Evolutionary conservation across 2,797 vertebrate species (phyloP).

Genomic region (Cossypha niveicapilla): DNA sequence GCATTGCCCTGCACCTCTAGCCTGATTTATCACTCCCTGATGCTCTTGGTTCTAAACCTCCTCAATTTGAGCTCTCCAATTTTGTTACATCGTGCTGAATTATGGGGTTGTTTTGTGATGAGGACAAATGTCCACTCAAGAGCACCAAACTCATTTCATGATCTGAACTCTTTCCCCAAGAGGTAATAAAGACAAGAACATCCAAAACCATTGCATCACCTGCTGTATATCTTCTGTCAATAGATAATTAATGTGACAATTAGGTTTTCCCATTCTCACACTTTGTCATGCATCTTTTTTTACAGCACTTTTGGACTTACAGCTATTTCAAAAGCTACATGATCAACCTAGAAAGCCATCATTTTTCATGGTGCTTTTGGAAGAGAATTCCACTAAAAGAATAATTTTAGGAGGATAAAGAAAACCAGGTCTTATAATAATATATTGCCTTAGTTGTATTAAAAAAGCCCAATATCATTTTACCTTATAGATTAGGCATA

Average conservation of each 20-base stretch:
- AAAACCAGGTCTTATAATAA: neutral
- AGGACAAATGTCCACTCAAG: conserved; percentile 48
- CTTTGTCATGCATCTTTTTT: conserved; percentile 21
- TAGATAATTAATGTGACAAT: conserved; percentile 59
- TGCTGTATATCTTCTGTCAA: conserved; percentile 57
- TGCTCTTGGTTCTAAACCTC: neutral
- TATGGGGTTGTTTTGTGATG: conserved; percentile 43
- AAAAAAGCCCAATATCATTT: rapidly evolving
- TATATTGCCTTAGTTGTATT: neutral
- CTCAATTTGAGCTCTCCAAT: conserved; percentile 28
- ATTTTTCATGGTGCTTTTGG: neutral
- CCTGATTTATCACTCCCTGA: conserved; percentile 48
- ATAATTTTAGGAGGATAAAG: neutral
- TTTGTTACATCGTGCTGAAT: conserved; percentile 6
- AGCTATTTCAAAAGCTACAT: neutral
- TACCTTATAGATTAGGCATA: neutral
- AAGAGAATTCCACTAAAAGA: neutral
- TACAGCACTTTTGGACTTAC: neutral
- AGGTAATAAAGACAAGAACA: conserved; percentile 57
- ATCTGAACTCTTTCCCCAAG: conserved; percentile 47
- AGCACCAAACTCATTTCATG: conserved; percentile 38
- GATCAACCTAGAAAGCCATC: neutral
- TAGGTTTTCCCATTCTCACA: neutral
- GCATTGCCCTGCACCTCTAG: conserved; percentile 10
- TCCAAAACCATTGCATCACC: conserved; percentile 34